Base-by-base conservation (phyloP, 2,888 invertebrate species). In the Leptodirus hochenwartii region DNA sequence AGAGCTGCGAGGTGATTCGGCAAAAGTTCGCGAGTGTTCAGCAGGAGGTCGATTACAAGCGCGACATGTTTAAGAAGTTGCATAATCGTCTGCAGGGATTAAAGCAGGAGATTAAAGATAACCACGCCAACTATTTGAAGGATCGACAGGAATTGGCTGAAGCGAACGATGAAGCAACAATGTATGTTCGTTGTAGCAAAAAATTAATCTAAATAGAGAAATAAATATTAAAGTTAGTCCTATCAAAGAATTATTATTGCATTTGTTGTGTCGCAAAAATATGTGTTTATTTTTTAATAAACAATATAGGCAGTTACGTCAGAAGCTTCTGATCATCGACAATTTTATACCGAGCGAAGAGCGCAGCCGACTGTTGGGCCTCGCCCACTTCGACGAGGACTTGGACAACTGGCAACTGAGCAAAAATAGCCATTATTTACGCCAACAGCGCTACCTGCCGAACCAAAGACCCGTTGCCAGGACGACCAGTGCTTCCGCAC, bases 41-140 rank as follows among this genome's bases (percentile, higher is more conserved):
- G 49, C 93, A 93, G 51, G 95, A 96, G 58, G 91, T 96, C 2
- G 96, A 98, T 49, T 75, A 87, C 33, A 98, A 96, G 56, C 84
- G 91, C 14, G 82, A 80, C 45, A 88, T 93, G 54, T 56, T 95
- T 31, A 85, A 88, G 47, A 87, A 91, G 56, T 69, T 95, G 47
- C 78, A 85, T 47, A 66, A 74, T 10, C 90, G 90, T 56, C 67
- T 78, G 29, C 72, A 77, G 47, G 64, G 65, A 3, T 56, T 73
- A 2, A 69, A 79, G 42, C 75, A 76, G 46, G 88, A 88, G 47
- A 66, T 84, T 6, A 69, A 70, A 37, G 85, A 87, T 47, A 67
- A 76, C 30, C 75, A 76, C 34, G 87, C 84, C 49, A 85, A 87
- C 46, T 90, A 91, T 57, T 78, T 87, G 46, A 69, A 75, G 36